phyloP scores from a whole-genome alignment of 2,797 vertebrate species.

The Acipenser transmontanus region DNA sequence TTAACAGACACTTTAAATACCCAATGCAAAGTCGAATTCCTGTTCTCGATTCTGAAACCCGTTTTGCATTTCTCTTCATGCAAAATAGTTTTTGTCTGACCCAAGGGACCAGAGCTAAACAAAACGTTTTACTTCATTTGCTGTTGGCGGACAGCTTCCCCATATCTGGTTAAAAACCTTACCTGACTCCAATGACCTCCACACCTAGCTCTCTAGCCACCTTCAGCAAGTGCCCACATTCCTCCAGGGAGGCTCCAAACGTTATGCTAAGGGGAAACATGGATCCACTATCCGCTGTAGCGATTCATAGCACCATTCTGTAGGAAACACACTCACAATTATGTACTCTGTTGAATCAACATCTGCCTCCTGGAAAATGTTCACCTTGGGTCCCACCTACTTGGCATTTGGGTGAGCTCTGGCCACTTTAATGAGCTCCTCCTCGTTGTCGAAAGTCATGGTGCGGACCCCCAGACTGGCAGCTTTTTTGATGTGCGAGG shows the following conservation, averaged over 20 bases:
- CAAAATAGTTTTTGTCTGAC: no score
- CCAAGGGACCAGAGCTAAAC: no score
- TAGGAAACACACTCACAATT: not conserved
- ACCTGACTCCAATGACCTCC: slow-evolving; percentile 30
- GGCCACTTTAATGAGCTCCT: slow-evolving; percentile 40
- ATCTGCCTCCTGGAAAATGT: no score
- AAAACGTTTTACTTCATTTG: no score
- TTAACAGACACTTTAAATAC: no score
- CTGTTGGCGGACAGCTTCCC: no score
- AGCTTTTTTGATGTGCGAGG: slow-evolving; percentile 36
- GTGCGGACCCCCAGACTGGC: slow-evolving; percentile 22
- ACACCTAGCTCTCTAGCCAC: slow-evolving; percentile 22
- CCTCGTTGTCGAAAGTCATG: slow-evolving; percentile 43
- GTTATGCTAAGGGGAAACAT: slow-evolving; percentile 10
- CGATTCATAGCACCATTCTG: slow-evolving; percentile 34
- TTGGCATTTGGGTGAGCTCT: slow-evolving; percentile 28
- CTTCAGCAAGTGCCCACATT: slow-evolving; percentile 22
- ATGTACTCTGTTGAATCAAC: not conserved
- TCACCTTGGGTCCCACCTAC: slow-evolving; percentile 21
- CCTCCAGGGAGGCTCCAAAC: slow-evolving; percentile 29
- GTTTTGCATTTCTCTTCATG: no score
- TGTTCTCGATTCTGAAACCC: no score
- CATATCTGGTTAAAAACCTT: not conserved
- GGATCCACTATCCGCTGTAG: slow-evolving; percentile 26
- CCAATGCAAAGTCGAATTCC: no score